Base-by-base conservation (phyloP, 2,888 invertebrate species). In the Amphimallon solstitiale region DNA sequence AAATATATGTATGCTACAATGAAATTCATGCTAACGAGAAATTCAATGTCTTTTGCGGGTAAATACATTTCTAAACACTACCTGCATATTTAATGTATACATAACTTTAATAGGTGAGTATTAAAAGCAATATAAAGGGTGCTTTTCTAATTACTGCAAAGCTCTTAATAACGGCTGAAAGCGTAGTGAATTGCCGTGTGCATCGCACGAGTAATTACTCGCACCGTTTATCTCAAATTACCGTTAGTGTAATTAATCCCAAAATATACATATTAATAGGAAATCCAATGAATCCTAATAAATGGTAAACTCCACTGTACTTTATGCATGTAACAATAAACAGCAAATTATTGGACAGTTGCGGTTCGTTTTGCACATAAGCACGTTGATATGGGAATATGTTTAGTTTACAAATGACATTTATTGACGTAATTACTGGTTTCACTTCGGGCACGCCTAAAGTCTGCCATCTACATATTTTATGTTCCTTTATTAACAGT, bases 1-100 rank as follows among this genome's bases (percentile, higher is more conserved):
- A n/a, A n/a, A n/a, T n/a, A n/a, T n/a, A 29, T 2, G 29, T 29
- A 9, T 29, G 9, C 29, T 29, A 7, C 29, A 29, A 29, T 29
- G 9, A 29, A 3, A 29, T 1, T 29, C 7, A 12, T 19, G 15
- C 6, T 46, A 46, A 46, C 46, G 46, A 60, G 35, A 60, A 19
- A 34, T 45, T 60, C 45, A 35, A 60, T 45, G 34, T 46, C 19
- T 12, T 46, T 6, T 15, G 45, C 34, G 46, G 6, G 34, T n/a
- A 60, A 46, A 60, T 29, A 35, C 14, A 45, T 12, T 40, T 23
- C 4, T 35, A 6, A 51, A 51, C 29, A 34, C 12, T 52, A 51
- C 35, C 56, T 40, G 23, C 56, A 40, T 56, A 56, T 56, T 56
- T 56, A 56, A 56, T 56, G 56, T 56, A n/a, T n/a, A n/a, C n/a